Percentiles rank a stretch among this genome's conserved stretches.
Evolutionary conservation across 1,140 invertebrate genomes (phyloP).

Genomic region (Odontomachus brunneus): DNA sequence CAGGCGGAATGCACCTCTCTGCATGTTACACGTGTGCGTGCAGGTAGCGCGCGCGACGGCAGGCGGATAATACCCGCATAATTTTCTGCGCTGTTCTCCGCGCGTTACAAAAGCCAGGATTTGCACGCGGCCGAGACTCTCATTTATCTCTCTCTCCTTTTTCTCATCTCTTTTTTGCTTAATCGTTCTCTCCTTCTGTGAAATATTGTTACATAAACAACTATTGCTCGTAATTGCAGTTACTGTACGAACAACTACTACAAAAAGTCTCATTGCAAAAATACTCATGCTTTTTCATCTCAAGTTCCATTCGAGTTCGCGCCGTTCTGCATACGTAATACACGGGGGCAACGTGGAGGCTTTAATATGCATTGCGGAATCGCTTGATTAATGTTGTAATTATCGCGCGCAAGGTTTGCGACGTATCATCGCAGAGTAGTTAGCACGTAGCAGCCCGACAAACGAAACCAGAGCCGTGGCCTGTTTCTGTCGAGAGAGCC

Average conservation of each 20-base stretch:
- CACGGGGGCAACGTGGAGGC: not conserved
- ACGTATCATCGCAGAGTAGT: slow-evolving; percentile 17
- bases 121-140: not conserved
- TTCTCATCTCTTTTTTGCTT: no score
- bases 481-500: slow-evolving; percentile 18
- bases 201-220: no score
- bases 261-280: no score
- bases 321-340: no score
- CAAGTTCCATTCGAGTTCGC: no score
- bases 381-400: slow-evolving; percentile 8
- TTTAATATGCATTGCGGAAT: not conserved
- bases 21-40: slow-evolving; percentile 14
- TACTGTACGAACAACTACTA: no score
- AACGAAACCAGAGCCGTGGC: slow-evolving; percentile 38
- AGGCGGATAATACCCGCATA: slow-evolving; percentile 22
- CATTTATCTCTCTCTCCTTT: no score
- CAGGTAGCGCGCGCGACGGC: slow-evolving; percentile 12
- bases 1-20: slow-evolving; percentile 47
- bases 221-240: no score
- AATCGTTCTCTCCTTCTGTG: no score
- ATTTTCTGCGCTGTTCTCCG: slow-evolving; percentile 1
- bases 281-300: not conserved
- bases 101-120: not conserved
- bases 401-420: not conserved
- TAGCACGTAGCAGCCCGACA: slow-evolving; percentile 17